Evolutionary conservation across 2,797 vertebrate genomes (phyloP).

Genomic region (Poecilia picta): DNA sequence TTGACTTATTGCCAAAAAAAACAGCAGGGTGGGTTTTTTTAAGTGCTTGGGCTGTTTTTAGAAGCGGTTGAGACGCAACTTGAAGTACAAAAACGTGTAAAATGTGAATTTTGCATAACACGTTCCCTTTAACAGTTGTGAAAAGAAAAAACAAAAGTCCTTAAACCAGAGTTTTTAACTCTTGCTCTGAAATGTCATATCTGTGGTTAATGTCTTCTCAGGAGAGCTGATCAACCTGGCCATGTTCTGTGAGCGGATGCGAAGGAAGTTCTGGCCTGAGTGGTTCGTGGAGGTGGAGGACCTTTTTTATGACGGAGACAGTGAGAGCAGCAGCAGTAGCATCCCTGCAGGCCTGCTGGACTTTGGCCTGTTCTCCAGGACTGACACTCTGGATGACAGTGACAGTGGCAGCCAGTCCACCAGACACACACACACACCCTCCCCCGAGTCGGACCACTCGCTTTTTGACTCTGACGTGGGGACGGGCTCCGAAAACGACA

Average conservation of each 20-base stretch:
- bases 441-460: slow-evolving; percentile 87
- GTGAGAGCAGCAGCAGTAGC: slow-evolving; percentile 80
- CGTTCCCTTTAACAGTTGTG: slow-evolving; percentile 2
- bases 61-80: too few species aligned
- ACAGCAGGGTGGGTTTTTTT: background rate
- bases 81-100: background rate
- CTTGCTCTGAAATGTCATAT: background rate
- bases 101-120: too few species aligned
- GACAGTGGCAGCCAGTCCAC: slow-evolving; percentile 82
- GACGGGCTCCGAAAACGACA: slow-evolving; percentile 88
- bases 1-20: too few species aligned
- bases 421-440: slow-evolving; percentile 44
- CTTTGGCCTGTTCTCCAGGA: slow-evolving; percentile 93
- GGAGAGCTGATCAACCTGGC: slow-evolving; percentile 96
- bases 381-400: slow-evolving; percentile 94
- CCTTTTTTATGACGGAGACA: slow-evolving; percentile 89
- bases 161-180: slow-evolving; percentile 5
- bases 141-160: slow-evolving; percentile 6
- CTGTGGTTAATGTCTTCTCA: slow-evolving; percentile 62
- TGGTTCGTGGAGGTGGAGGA: slow-evolving; percentile 95
- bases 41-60: too few species aligned
- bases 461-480: slow-evolving; percentile 95
- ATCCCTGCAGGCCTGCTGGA: slow-evolving; percentile 85
- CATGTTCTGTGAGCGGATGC: slow-evolving; percentile 97
- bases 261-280: slow-evolving; percentile 95